Conservation (phyloP, 2,113 vertebrate genomes). For the Hippocampus barbouri region DNA sequence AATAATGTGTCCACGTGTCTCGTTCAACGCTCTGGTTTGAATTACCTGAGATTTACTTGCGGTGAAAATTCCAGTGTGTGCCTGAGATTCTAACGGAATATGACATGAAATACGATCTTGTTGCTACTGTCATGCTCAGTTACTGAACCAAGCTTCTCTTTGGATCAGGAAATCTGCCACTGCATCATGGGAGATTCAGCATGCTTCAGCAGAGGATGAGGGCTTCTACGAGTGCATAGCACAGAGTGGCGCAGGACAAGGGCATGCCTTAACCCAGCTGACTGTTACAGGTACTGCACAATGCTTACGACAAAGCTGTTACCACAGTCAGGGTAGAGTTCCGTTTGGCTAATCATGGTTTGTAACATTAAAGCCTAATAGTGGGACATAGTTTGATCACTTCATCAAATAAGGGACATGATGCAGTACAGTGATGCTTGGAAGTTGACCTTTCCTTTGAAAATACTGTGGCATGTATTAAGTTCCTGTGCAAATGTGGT, state of each 20-base stretch:
- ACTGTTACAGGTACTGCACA: conserved; percentile 77
- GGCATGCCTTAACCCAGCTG: conserved; percentile 71
- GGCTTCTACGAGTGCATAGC: conserved; percentile 82
- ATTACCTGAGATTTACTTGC: conserved; percentile 40
- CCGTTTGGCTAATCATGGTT: neutral
- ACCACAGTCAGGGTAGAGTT: neutral
- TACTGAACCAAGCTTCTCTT: conserved; percentile 28
- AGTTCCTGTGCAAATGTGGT: neutral
- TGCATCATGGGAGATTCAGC: conserved; percentile 83
- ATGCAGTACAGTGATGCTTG: neutral
- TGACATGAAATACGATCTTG: conserved; percentile 25
- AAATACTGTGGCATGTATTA: too few species aligned
- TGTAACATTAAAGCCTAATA: neutral
- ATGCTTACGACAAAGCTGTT: neutral
- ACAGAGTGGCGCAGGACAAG: conserved; percentile 74
- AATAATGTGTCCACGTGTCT: conserved; percentile 15
- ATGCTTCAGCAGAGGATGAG: conserved; percentile 74
- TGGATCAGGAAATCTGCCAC: conserved; percentile 71
- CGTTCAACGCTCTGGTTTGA: conserved; percentile 45
- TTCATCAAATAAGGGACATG: neutral
- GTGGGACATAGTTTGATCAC: neutral
- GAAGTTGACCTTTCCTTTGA: neutral
- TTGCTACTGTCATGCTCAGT: conserved; percentile 16
- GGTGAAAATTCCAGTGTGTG: conserved; percentile 15
- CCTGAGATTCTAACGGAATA: conserved; percentile 14